Evolutionary conservation across 2,797 vertebrate species (phyloP), one percentile per base, ranked within the genome.

Genomic region (Pangasius macronema): DNA sequence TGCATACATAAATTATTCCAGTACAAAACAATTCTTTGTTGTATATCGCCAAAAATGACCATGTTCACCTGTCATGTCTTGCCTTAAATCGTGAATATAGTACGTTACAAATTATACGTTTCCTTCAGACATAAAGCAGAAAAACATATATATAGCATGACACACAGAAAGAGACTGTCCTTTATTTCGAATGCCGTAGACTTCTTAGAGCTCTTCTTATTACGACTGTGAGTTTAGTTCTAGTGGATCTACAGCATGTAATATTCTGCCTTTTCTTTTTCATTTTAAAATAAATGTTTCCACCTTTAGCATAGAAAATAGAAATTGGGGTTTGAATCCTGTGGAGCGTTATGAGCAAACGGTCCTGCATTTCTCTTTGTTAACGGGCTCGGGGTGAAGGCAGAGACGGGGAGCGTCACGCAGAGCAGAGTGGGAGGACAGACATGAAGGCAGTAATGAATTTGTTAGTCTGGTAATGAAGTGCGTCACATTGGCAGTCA

Each of bases 381-480:
- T 88, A 88, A 82, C 67, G 87, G 57, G 76, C 76, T 42, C 49
- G 10, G 53, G 76, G 67, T 46, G 46, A 80, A 55, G 42, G 53
- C 79, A 36, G 70, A 85, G 67, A 76, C 24, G 70, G 53, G 30
- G 61, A 81, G 67, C 57, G 68, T 75, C 73, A 81, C 30, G 76
- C 87, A 20, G 83, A 75, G 87, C 46, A 13, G 72, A 84, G 88
- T 65, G 85, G 82, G 75, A 84, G 85, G 75, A 87, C 76, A 42
- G 88, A 87, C 86, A 89, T 72, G 83, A 87, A 86, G 86, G 76
- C 61, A 51, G 82, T 89, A 84, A 91, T 89, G 77, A 87, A 84
- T 91, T 68, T 84, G 75, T 89, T 88, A 79, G 81, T 88, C 59
- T 55, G 68, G 86, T 87, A 86, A 90, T 89, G 76, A 89, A 90